phyloP scores from a whole-genome alignment of 2,888 invertebrate genomes.

The Bellardia bayeri region DNA sequence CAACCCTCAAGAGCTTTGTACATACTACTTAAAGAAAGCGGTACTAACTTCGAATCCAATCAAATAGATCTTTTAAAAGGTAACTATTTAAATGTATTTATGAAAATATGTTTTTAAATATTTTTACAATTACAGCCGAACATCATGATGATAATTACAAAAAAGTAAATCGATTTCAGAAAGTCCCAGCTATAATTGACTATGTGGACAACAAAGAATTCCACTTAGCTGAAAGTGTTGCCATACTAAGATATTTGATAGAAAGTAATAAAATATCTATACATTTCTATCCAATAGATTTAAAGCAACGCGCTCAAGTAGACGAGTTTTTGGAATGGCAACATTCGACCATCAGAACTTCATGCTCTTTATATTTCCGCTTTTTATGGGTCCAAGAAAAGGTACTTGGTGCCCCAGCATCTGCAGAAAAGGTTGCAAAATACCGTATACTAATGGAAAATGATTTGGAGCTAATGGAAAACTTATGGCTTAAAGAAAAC shows the following conservation, averaged over 20 bases:
- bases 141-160: conserved; percentile 86
- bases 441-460: conserved; percentile 84
- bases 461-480: conserved; percentile 86
- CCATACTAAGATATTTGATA: conserved; percentile 85
- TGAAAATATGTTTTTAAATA: neutral
- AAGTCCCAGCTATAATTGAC: conserved; percentile 87
- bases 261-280: conserved; percentile 80
- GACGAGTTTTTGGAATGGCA: conserved; percentile 90
- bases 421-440: conserved; percentile 81
- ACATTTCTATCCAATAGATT: conserved; percentile 87
- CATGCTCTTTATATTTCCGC: conserved; percentile 86
- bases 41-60: conserved; percentile 86
- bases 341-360: conserved; percentile 86
- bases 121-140: conserved; percentile 82
- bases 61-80: conserved; percentile 87
- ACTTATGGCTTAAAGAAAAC: conserved; percentile 85
- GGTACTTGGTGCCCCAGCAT: conserved; percentile 73
- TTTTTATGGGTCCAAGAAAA: conserved; percentile 80
- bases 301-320: conserved; percentile 85
- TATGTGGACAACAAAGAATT: conserved; percentile 85
- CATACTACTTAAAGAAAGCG: conserved; percentile 87
- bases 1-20: conserved; percentile 89
- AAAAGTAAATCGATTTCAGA: conserved; percentile 85
- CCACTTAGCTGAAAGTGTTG: conserved; percentile 87
- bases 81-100: conserved; percentile 74